phyloP scores from a whole-genome alignment of 2,888 invertebrate genomes.

The Carabus problematicus region DNA sequence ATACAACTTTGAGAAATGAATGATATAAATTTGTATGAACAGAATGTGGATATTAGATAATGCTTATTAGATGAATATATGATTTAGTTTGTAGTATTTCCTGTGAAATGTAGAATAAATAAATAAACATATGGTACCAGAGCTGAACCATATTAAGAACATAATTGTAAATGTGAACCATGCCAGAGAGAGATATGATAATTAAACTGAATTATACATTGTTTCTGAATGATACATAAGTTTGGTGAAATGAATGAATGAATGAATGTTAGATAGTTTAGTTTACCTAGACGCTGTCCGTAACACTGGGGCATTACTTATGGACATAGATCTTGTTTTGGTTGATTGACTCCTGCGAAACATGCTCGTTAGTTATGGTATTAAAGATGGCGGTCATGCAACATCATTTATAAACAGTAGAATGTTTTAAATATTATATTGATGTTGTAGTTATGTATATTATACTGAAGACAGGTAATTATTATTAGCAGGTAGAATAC shows the following conservation, averaged over 20 bases:
- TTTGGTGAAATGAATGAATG: constrained; percentile 2
- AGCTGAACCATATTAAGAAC: too few relatives aligned
- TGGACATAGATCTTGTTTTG: constrained; percentile 58
- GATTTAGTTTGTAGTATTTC: too few relatives aligned
- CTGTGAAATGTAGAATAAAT: too few relatives aligned
- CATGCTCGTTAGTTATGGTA: constrained; percentile 34
- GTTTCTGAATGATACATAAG: neutral
- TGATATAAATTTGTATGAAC: too few relatives aligned
- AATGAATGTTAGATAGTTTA: constrained; percentile 46
- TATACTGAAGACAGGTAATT: neutral
- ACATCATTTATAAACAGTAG: too few relatives aligned
- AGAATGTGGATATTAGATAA: too few relatives aligned
- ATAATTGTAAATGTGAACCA: too few relatives aligned
- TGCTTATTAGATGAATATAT: too few relatives aligned
- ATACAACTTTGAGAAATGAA: too few relatives aligned
- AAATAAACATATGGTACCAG: too few relatives aligned
- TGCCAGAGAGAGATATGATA: neutral
- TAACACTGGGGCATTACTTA: constrained; percentile 58
- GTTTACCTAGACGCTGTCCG: constrained; percentile 60
- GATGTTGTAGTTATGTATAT: neutral
- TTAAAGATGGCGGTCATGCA: constrained; percentile 4
- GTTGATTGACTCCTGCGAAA: constrained; percentile 48
- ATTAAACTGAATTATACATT: neutral
- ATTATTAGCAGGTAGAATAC: constrained; percentile 19
- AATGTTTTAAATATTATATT: neutral